phyloP scores from a whole-genome alignment of 2,888 invertebrate genomes.

The Ptychoptera contaminata region DNA sequence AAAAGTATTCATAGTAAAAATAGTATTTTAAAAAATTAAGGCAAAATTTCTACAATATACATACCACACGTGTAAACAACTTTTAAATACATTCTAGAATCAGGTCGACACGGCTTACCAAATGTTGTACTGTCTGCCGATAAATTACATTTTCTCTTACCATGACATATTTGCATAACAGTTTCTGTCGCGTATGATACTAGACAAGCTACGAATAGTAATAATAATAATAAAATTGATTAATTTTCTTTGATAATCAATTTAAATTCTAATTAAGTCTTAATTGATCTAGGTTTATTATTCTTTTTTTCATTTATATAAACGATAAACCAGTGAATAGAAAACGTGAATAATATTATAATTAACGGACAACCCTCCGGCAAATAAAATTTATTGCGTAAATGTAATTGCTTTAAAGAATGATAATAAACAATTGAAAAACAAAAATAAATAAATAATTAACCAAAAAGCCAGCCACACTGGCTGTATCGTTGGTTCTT shows the following conservation, averaged over 20 bases:
- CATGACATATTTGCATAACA: conserved; percentile 76
- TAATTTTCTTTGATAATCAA: neutral
- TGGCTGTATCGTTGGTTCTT: no score
- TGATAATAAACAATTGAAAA: no score
- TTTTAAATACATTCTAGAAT: conserved; percentile 72
- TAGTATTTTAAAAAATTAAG: neutral
- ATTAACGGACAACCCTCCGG: neutral
- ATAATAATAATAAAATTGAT: conserved; percentile 4
- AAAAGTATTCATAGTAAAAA: conserved; percentile 10
- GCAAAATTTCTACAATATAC: conserved; percentile 24
- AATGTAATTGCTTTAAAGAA: no score
- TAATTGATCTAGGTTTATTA: neutral
- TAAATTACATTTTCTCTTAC: conserved; percentile 64
- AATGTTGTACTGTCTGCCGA: conserved; percentile 74
- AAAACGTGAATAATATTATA: neutral
- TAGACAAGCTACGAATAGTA: conserved; percentile 57
- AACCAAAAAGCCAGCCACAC: no score
- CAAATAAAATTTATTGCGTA: no score
- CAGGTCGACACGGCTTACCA: conserved; percentile 64
- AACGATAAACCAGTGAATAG: neutral
- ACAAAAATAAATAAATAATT: no score
- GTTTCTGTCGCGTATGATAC: conserved; percentile 80
- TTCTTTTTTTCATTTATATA: neutral
- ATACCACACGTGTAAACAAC: conserved; percentile 80
- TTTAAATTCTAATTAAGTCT: no score